These are phyloP conservation scores for Drosophila obscura DNA, from an alignment of 1,140 invertebrate genomes.

Conservation along the genomic window DNA sequence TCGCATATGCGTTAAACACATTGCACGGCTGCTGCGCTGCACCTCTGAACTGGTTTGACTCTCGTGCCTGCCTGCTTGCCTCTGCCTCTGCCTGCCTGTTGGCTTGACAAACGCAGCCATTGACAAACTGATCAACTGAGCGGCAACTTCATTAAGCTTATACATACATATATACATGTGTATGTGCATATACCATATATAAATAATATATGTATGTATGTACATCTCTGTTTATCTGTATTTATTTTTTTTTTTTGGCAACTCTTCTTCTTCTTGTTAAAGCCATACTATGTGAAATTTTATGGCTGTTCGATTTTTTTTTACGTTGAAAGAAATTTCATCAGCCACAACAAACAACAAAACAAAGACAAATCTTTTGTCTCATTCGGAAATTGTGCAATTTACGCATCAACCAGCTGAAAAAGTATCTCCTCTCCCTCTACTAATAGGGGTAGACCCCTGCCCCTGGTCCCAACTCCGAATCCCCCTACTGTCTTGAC, in stretches of 20 bases:
- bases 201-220: not conserved
- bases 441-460: too few species aligned
- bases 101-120: constrained; percentile 48
- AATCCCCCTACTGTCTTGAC: too few species aligned
- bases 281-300: constrained; percentile 40
- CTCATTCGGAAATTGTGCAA: constrained; percentile 51
- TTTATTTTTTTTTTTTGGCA: constrained; percentile 33
- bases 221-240: not conserved
- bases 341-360: constrained; percentile 22
- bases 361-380: constrained; percentile 34
- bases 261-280: constrained; percentile 37
- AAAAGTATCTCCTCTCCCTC: constrained; percentile 28
- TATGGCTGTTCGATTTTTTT: constrained; percentile 39
- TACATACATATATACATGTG: constrained; percentile 19
- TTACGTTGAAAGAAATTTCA: constrained; percentile 49
- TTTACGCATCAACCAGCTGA: constrained; percentile 32
- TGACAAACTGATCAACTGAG: constrained; percentile 36
- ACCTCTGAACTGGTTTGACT: constrained; percentile 59
- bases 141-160: constrained; percentile 16
- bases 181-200: constrained; percentile 13
- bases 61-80: constrained; percentile 7
- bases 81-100: too few species aligned
- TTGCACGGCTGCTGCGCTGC: constrained; percentile 52
- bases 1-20: constrained; percentile 62
- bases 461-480: too few species aligned